Conservation (phyloP, 1,140 invertebrate genomes). For the Brachystomella parvula region DNA sequence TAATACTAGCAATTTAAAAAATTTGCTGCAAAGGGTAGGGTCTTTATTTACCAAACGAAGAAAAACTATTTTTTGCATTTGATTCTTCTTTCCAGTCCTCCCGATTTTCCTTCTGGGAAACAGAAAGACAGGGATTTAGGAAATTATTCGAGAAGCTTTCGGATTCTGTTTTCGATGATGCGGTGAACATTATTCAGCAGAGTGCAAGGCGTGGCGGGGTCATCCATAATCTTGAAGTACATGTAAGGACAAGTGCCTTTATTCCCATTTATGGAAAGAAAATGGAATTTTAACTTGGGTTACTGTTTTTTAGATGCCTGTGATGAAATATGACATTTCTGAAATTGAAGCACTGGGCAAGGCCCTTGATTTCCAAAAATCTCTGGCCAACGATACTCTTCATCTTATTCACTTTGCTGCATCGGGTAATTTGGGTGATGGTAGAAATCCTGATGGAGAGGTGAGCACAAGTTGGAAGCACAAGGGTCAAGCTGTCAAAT, state of each 20-base stretch:
- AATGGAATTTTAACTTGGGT: background rate
- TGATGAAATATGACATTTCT: background rate
- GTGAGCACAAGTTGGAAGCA: too few relatives aligned
- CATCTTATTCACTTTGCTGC: background rate
- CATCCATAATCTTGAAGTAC: background rate
- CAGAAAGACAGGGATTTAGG: background rate
- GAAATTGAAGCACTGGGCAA: background rate
- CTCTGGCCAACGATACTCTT: background rate
- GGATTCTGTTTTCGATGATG: background rate
- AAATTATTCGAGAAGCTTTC: background rate
- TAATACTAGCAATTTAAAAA: background rate
- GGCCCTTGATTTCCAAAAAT: background rate
- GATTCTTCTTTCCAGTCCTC: background rate
- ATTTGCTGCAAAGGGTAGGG: background rate
- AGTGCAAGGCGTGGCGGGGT: background rate
- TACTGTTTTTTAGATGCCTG: background rate
- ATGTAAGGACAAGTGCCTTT: background rate
- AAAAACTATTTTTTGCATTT: background rate
- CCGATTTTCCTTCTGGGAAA: background rate
- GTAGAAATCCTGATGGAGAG: background rate
- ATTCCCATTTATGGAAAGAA: background rate
- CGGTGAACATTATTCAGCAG: background rate
- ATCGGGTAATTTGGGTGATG: background rate
- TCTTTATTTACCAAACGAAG: background rate
- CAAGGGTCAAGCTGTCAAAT: too few relatives aligned